Evolutionary conservation across 2,888 invertebrate genomes (phyloP), one percentile per base, ranked within the genome.

Genomic region (Megastigmus dorsalis): DNA sequence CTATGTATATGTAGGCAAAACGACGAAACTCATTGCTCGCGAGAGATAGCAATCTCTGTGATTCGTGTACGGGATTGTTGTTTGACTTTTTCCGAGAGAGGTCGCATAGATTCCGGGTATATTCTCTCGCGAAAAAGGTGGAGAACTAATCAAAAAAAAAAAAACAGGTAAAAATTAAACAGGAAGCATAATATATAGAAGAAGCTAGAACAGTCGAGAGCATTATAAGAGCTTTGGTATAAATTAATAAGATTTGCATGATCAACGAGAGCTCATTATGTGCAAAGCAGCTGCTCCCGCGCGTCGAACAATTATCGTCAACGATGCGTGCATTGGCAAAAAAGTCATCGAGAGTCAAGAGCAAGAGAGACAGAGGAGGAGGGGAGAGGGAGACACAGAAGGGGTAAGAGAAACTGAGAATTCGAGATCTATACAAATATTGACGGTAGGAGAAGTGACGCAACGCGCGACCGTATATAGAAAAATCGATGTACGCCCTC

Each of bases 231-330:
- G 45, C 18, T 45, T 38, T 9, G 33, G 55, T 26, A 55, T 71
- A 48, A 71, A 73, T 73, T 43, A 66, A 73, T 66, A 38, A 23
- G 33, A 73, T 59, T 72, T 23, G 18, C 71, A 48, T 65, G 48
- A 45, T 60, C 18, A 52, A 65, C 65, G 20, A 20, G 33, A n/a
- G 18, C 15, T 74, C 74, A 68, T 62, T 63, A 68, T 68, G 48
- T 68, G 50, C 55, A 50, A 74, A 68, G 41, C 26, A 41, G 67
- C 38, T 30, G n/a, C 33, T 33, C 26, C 13, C 36, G n/a, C 55
- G 43, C 23, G 18, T n/a, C n/a, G n/a, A n/a, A n/a, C 28, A 15
- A 28, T 57, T 63, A 71, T 57, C 15, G n/a, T 36, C 63, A 28
- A 13, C 48, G 63, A 30, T 60, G 41, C 28, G 60, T 43, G 41